Conservation (phyloP, 2,888 invertebrate species). For the Alcis repandata region DNA sequence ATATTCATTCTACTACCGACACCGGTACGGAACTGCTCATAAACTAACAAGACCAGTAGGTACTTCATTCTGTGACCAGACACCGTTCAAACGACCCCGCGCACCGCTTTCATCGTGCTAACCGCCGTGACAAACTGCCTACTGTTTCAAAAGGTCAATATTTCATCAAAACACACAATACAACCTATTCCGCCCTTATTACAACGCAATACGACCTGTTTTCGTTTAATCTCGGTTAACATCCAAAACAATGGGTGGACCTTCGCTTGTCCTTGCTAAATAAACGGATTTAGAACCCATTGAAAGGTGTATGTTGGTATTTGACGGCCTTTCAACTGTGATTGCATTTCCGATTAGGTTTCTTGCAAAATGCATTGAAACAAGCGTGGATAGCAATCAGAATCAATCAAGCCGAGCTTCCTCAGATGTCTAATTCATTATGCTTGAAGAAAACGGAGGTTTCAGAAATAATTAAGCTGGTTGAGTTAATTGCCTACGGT, state of each 20-base stretch:
- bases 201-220: slow-evolving; percentile 29
- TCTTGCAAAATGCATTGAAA: slow-evolving; percentile 19
- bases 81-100: slow-evolving; percentile 31
- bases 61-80: slow-evolving; percentile 5
- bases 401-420: slow-evolving; percentile 12
- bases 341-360: slow-evolving; percentile 31
- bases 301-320: slow-evolving; percentile 26
- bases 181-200: slow-evolving; percentile 25
- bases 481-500: neutral
- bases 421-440: slow-evolving; percentile 1
- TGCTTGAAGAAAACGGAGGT: neutral
- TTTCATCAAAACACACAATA: slow-evolving; percentile 28
- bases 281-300: slow-evolving; percentile 27
- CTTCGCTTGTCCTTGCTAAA: slow-evolving; percentile 45
- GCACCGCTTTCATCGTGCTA: slow-evolving; percentile 41
- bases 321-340: slow-evolving; percentile 27
- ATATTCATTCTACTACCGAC: no score
- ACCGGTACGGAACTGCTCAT: no score
- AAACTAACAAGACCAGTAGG: no score
- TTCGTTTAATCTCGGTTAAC: neutral
- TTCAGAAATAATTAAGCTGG: neutral
- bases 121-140: slow-evolving; percentile 45
- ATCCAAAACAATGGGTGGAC: slow-evolving; percentile 39
- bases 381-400: slow-evolving; percentile 2
- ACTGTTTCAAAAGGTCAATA: slow-evolving; percentile 44